Percentiles rank a stretch among this genome's conserved stretches.
phyloP scores from a whole-genome alignment of 2,113 vertebrate genomes.

The Excalfactoria chinensis region DNA sequence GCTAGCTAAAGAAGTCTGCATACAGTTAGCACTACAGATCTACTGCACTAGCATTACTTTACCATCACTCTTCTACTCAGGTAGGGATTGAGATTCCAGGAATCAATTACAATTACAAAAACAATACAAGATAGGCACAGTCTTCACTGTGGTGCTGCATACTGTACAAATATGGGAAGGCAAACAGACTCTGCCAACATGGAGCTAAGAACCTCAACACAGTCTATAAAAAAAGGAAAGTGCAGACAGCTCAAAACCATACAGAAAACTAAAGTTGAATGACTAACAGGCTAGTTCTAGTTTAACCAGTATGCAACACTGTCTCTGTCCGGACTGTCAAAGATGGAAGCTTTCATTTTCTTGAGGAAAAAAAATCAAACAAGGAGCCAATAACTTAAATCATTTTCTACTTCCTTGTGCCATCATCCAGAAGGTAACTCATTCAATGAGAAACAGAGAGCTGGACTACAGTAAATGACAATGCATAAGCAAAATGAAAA shows the following conservation, averaged over 20 bases:
- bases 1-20: too few species aligned
- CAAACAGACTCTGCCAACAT: neutral
- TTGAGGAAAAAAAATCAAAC: neutral
- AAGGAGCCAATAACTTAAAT: too few species aligned
- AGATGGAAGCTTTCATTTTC: neutral
- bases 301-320: neutral
- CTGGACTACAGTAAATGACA: neutral
- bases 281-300: neutral
- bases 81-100: neutral
- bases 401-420: too few species aligned
- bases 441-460: too few species aligned
- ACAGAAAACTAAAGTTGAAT: neutral
- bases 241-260: neutral
- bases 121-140: neutral
- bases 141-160: neutral
- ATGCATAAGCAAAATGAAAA: neutral
- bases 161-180: neutral
- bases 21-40: too few species aligned
- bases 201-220: neutral
- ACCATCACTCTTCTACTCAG: neutral
- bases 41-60: neutral
- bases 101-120: neutral
- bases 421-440: too few species aligned
- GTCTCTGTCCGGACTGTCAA: neutral
- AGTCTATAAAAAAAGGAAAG: neutral